Evolutionary conservation across 37 sponge, comb jelly and placozoan genomes (phyloP).

Genomic region (Bolinopsis microptera): DNA sequence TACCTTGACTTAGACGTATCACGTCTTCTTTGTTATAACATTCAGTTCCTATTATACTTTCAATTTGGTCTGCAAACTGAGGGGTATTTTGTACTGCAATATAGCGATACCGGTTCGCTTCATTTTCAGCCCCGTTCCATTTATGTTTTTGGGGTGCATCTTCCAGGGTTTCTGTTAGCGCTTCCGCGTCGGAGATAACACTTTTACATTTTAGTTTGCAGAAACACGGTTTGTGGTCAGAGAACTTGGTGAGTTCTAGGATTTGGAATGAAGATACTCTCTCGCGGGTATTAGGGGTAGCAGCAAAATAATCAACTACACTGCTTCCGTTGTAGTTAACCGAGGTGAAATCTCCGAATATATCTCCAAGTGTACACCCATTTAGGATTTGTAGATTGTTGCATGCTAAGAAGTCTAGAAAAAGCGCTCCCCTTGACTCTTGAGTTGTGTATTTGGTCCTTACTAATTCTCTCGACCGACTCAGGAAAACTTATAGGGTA

Average conservation of each 20-base stretch:
- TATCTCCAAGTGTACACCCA: slow-evolving; percentile 5
- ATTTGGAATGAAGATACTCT: neutral
- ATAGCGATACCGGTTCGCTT: neutral
- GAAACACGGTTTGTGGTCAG: neutral
- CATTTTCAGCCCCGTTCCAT: neutral
- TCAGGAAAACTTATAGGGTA: neutral
- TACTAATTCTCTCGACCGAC: neutral
- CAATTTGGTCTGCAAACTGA: neutral
- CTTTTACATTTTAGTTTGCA: neutral
- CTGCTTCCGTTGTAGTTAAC: neutral
- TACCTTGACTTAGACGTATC: neutral
- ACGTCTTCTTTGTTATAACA: neutral
- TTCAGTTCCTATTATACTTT: neutral
- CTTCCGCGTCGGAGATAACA: neutral
- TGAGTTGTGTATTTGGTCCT: neutral
- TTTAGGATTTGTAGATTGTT: neutral
- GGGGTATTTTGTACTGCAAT: neutral
- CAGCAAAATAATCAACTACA: neutral
- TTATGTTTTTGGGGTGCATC: neutral
- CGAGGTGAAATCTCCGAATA: neutral
- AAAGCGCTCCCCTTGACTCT: neutral
- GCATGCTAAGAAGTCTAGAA: neutral
- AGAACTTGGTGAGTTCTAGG: neutral
- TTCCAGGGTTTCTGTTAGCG: neutral
- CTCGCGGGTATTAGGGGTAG: neutral